phyloP scores from a whole-genome alignment of 2,888 invertebrate genomes.

The Danaus chrysippus region DNA sequence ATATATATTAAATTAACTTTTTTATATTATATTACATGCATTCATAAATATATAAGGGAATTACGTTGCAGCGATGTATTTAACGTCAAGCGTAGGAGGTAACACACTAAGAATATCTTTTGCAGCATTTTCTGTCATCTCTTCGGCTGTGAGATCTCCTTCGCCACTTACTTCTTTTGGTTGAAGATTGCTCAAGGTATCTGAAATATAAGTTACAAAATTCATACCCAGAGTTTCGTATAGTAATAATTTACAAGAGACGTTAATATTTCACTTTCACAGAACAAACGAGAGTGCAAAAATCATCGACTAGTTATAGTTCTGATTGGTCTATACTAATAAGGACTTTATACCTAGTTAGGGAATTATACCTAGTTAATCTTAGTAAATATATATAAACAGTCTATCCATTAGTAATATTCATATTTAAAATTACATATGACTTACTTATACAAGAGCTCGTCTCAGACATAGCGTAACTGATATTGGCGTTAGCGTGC shows the following conservation, averaged over 20 bases:
- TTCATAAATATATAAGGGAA: conserved; percentile 6
- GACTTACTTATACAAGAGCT: conserved; percentile 74
- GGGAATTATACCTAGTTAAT: too few species aligned
- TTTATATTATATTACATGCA: conserved; percentile 1
- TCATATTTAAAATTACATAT: neutral
- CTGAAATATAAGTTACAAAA: conserved; percentile 37
- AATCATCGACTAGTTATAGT: too few species aligned
- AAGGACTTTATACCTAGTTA: too few species aligned
- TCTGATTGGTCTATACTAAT: too few species aligned
- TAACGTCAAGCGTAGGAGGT: conserved; percentile 77
- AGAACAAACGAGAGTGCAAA: too few species aligned
- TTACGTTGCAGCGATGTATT: conserved; percentile 73
- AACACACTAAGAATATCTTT: conserved; percentile 79
- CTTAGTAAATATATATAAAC: too few species aligned
- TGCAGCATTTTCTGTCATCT: conserved; percentile 78
- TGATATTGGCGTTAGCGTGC: conserved; percentile 89
- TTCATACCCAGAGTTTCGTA: too few species aligned
- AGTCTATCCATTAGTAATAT: neutral
- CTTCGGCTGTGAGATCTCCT: conserved; percentile 76
- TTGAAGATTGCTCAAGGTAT: conserved; percentile 82
- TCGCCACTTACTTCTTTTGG: conserved; percentile 80
- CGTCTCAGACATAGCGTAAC: conserved; percentile 87
- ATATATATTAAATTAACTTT: too few species aligned
- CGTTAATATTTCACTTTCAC: too few species aligned
- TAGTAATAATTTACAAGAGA: too few species aligned